Evolutionary conservation across 1,140 invertebrate species (phyloP).

Genomic region (Cardiocondyla obscurior): DNA sequence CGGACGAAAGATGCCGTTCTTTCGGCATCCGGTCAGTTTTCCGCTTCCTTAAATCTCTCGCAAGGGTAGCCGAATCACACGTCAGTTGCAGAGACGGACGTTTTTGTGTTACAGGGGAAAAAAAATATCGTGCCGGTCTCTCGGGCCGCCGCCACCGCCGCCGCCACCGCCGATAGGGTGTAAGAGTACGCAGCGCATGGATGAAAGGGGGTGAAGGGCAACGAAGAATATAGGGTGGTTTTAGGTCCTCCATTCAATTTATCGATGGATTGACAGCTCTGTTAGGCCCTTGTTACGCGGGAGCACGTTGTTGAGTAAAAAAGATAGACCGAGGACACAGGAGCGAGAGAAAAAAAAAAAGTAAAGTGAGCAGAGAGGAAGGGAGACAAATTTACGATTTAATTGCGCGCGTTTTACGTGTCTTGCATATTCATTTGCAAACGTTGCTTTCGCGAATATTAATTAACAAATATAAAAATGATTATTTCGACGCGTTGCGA

Average conservation of each 20-base stretch:
- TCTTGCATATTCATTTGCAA: slow-evolving; percentile 38
- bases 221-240: slow-evolving; percentile 73
- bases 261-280: slow-evolving; percentile 80
- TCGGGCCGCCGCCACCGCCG: slow-evolving; percentile 55
- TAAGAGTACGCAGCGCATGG: slow-evolving; percentile 68
- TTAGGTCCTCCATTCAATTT: slow-evolving; percentile 79
- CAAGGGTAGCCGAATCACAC: slow-evolving; percentile 68
- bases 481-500: neutral
- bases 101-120: slow-evolving; percentile 68
- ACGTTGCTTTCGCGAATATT: slow-evolving; percentile 20
- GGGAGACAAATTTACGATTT: slow-evolving; percentile 21
- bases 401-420: slow-evolving; percentile 55
- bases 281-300: slow-evolving; percentile 78
- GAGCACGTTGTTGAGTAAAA: slow-evolving; percentile 63
- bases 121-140: slow-evolving; percentile 60
- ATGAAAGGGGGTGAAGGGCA: slow-evolving; percentile 73
- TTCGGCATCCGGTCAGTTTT: slow-evolving; percentile 63
- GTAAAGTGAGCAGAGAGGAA: neutral
- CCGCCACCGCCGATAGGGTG: slow-evolving; percentile 65
- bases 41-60: slow-evolving; percentile 69
- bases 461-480: neutral
- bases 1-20: slow-evolving; percentile 20
- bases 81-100: slow-evolving; percentile 70
- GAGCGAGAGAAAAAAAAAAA: slow-evolving; percentile 28
- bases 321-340: slow-evolving; percentile 36